Conservation (phyloP, 2,888 invertebrate species). For the Limnephilus marmoratus region DNA sequence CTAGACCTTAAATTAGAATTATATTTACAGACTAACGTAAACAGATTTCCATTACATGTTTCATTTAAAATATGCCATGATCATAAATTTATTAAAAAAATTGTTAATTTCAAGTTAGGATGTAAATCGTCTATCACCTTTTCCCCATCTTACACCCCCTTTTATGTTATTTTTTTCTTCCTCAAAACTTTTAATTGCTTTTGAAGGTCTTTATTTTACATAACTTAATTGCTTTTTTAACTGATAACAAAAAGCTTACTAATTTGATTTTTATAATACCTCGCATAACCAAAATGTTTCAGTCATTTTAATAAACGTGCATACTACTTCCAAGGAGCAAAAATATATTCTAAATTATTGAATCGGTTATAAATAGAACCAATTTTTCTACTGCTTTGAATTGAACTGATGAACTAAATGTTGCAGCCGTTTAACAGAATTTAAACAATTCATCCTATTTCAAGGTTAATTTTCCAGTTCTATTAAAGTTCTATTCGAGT, state of each 20-base stretch:
- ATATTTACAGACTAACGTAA: background rate
- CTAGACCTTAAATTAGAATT: background rate
- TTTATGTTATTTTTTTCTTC: background rate
- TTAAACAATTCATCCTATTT: too few species aligned
- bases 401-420: background rate
- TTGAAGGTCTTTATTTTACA: background rate
- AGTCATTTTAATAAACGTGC: background rate
- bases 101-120: background rate
- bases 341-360: background rate
- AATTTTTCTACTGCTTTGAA: background rate
- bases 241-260: background rate
- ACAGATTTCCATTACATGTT: background rate
- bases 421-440: too few species aligned
- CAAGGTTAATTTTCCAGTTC: too few species aligned
- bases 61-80: background rate
- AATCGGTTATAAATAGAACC: background rate
- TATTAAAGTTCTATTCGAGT: too few species aligned
- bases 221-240: background rate
- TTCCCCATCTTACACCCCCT: background rate
- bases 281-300: background rate
- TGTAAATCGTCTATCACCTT: background rate
- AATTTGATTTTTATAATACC: background rate
- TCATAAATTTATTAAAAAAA: background rate
- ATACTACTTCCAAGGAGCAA: background rate
- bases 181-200: background rate